phyloP scores from a whole-genome alignment of 2,797 vertebrate species.

The Hapalemur alaotrensis region DNA sequence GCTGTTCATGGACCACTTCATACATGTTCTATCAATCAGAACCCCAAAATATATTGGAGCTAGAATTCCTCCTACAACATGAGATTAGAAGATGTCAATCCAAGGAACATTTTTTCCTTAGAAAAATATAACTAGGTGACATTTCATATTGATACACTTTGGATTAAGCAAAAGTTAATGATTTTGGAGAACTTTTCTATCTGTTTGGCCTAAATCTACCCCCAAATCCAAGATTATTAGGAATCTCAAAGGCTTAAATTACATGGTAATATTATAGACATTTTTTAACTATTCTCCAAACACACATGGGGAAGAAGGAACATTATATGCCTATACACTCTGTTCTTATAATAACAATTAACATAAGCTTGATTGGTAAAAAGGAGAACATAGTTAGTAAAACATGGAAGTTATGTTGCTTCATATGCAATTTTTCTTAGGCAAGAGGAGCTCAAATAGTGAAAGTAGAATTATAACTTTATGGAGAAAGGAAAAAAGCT shows the following conservation, averaged over 20 bases:
- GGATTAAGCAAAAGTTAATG: neutral
- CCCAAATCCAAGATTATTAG: neutral
- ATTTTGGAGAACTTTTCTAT: neutral
- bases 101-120: neutral
- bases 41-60: slow-evolving; percentile 96
- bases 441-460: neutral
- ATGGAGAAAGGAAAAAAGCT: neutral
- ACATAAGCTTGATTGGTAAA: neutral
- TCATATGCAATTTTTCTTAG: neutral
- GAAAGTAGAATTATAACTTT: neutral
- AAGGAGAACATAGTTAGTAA: neutral
- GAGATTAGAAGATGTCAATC: neutral
- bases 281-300: neutral
- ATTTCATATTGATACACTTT: neutral
- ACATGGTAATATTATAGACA: neutral
- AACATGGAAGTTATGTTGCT: neutral
- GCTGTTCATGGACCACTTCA: slow-evolving; percentile 92
- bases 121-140: neutral
- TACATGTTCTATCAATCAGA: slow-evolving; percentile 92
- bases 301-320: neutral
- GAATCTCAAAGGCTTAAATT: neutral
- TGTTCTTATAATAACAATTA: neutral
- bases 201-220: neutral
- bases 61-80: slow-evolving; percentile 91
- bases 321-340: neutral